These are phyloP conservation scores for Apamea epomidion DNA, from an alignment of 2,888 invertebrate genomes.

Conservation along the genomic window DNA sequence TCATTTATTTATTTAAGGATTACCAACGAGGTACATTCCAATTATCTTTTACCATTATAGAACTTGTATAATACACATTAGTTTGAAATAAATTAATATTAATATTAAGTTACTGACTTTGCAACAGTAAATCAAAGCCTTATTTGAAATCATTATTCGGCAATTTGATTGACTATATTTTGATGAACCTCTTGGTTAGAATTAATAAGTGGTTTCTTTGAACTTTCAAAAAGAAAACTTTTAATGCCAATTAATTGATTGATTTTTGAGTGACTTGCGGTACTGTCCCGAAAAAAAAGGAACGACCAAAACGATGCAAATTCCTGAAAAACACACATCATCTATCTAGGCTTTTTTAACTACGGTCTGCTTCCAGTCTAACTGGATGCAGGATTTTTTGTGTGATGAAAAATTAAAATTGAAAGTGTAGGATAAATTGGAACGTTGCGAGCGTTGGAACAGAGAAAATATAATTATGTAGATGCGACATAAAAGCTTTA, in stretches of 20 bases:
- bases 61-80: no score
- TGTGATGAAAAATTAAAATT: no score
- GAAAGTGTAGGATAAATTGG: not conserved
- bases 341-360: no score
- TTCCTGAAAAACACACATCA: not conserved
- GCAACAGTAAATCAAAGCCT: slow-evolving; percentile 2
- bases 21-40: no score
- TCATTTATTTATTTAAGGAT: no score
- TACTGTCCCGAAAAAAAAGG: not conserved
- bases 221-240: not conserved
- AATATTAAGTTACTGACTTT: not conserved
- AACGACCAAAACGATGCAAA: not conserved
- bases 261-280: not conserved
- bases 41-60: no score
- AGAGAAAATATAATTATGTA: not conserved
- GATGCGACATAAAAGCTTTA: not conserved
- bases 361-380: no score
- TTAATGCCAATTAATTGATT: not conserved
- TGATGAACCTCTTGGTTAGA: not conserved
- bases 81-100: not conserved
- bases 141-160: slow-evolving; percentile 12
- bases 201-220: slow-evolving; percentile 21
- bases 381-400: no score
- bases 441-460: no score
- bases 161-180: not conserved